Percentiles rank a stretch among this genome's conserved stretches.
phyloP scores from a whole-genome alignment of 2,888 invertebrate species.

The Gymnoscelis rufifasciata region DNA sequence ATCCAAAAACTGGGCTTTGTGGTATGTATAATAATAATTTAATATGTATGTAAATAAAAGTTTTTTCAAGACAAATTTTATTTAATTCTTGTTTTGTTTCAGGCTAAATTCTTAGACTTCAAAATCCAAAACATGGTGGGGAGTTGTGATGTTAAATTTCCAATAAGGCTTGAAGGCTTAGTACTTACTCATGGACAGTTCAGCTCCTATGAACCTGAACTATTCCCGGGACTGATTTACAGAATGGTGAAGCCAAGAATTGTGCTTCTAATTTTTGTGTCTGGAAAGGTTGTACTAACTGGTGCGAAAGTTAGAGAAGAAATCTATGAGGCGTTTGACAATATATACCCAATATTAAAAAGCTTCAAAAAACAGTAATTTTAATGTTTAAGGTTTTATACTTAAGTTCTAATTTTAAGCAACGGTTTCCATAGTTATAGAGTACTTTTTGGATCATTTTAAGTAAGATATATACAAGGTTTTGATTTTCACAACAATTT shows the following conservation, averaged over 20 bases:
- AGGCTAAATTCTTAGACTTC: constrained; percentile 90
- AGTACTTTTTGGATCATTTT: too few species aligned
- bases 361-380: constrained; percentile 92
- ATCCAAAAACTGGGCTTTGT: constrained; percentile 90
- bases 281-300: constrained; percentile 98
- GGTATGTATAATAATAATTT: constrained; percentile 63
- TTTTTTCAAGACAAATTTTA: neutral
- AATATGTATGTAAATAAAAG: too few species aligned
- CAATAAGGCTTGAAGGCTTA: constrained; percentile 85
- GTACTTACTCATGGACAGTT: constrained; percentile 87
- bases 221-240: constrained; percentile 99
- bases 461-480: neutral
- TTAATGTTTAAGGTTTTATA: too few species aligned
- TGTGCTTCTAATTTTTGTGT: constrained; percentile 98
- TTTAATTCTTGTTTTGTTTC: constrained; percentile 39
- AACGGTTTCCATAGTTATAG: neutral
- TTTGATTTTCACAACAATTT: neutral
- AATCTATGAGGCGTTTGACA: constrained; percentile 96
- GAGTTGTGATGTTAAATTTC: constrained; percentile 88
- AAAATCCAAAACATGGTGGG: constrained; percentile 91
- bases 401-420: neutral
- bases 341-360: constrained; percentile 97
- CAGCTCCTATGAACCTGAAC: constrained; percentile 96
- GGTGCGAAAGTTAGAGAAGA: constrained; percentile 96
- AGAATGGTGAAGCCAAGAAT: constrained; percentile 98